Evolutionary conservation across 2,888 invertebrate genomes (phyloP).

Genomic region (Eristalis tenax): DNA sequence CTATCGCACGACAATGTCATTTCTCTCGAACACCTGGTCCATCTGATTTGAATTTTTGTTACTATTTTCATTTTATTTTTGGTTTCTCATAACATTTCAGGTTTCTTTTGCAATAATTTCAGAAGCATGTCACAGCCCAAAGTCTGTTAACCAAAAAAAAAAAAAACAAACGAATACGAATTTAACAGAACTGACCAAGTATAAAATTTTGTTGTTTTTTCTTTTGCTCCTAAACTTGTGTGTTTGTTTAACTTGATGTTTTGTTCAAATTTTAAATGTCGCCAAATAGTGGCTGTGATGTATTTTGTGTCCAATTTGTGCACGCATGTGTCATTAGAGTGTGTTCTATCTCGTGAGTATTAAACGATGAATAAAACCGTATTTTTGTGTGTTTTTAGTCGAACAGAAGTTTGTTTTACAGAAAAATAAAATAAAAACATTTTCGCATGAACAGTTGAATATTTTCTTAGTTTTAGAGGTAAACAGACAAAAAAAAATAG

Average conservation of each 20-base stretch:
- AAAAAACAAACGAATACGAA: not conserved
- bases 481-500: conserved; percentile 12
- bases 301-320: conserved; percentile 4
- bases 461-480: not conserved
- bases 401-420: not conserved
- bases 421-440: not conserved
- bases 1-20: not conserved
- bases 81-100: not conserved
- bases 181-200: not conserved
- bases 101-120: not conserved
- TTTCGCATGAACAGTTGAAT: conserved; percentile 5
- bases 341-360: conserved; percentile 30
- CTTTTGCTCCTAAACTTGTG: not conserved
- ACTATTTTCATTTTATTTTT: not conserved
- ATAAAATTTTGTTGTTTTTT: not conserved
- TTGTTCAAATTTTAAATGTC: not conserved
- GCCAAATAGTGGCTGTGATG: not conserved
- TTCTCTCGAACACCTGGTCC: not conserved
- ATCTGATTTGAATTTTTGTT: not conserved
- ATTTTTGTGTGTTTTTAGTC: not conserved
- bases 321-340: conserved; percentile 33
- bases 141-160: not conserved
- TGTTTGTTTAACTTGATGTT: not conserved
- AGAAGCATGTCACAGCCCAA: not conserved
- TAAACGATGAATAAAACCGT: not conserved